Base-by-base conservation (phyloP, 2,113 vertebrate species). In the Esox niger region DNA sequence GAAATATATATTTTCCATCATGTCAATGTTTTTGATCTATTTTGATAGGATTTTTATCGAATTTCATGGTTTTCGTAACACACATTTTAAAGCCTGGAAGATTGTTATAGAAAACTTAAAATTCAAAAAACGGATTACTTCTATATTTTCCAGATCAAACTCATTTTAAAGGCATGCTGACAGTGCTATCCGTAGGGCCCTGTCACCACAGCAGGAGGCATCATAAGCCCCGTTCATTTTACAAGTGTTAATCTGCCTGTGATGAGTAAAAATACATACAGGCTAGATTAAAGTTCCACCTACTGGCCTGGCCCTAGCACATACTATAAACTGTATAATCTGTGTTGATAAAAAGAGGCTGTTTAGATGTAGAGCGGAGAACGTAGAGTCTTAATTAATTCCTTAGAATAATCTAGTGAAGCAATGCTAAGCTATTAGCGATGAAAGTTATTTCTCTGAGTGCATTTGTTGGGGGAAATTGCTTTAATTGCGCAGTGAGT, bases 231-330 rank as follows among this genome's bases (percentile, higher is more conserved):
- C 15, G 35, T 38, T 38, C 2, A 38, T 38, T 38, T 38, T 38
- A 15, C 65, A 80, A 52, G 75, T 58, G 68, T 49, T 65, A 71
- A 79, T 76, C 64, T 66, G 67, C 60, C 67, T 76, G 64, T 58
- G 56, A 46, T 32, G 30, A 66, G 64, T 74, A 69, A 66, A 49
- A 77, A 62, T 32, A 27, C 33, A 17, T 20, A 46, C 49, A 54
- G 49, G 15, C 7, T 52, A 74, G 66, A 71, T 68, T 35, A 77
- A 68, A 31, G 21, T 62, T 35, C 33, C 9, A 7, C 46, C 30
- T 32, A 11, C 8, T 58, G 70, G 30, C 47, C 8, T 58, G 70
- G 30, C 47, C 27, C 32, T 43, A 29, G 59, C 61, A 52, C 65
- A 47, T n/a, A n/a, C n/a, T n/a, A n/a, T 63, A 67, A 27, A 17